Conservation (phyloP, 2,888 invertebrate species). For the Spialia ferax region DNA sequence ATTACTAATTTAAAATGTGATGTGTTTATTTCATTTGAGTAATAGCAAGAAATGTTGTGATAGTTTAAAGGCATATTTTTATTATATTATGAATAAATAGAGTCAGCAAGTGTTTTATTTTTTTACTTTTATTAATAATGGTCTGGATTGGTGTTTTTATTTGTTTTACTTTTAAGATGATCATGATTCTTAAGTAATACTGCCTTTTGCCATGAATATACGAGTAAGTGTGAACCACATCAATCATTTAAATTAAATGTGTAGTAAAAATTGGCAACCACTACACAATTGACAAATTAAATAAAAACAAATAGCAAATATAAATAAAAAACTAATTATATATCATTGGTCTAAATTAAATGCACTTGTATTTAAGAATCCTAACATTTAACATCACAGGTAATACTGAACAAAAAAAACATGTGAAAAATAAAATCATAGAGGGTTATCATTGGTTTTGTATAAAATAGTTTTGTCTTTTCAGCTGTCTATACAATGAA, state of each 20-base stretch:
- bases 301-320: constrained; percentile 24
- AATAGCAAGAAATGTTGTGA: neutral
- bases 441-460: constrained; percentile 74
- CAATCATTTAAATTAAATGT: constrained; percentile 6
- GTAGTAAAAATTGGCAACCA: constrained; percentile 1
- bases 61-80: constrained; percentile 32
- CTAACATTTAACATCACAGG: constrained; percentile 82
- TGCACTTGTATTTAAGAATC: constrained; percentile 75
- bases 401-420: constrained; percentile 77
- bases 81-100: constrained; percentile 27
- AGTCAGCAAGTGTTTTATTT: constrained; percentile 19
- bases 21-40: neutral
- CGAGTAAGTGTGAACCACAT: neutral
- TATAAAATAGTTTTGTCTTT: constrained; percentile 79
- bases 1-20: neutral
- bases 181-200: neutral
- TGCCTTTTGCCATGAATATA: constrained; percentile 8
- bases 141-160: neutral
- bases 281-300: neutral
- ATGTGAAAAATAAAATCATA: constrained; percentile 60
- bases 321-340: constrained; percentile 53
- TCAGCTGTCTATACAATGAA: constrained; percentile 91
- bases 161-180: neutral
- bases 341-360: constrained; percentile 80
- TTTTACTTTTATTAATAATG: constrained; percentile 12